phyloP scores from a whole-genome alignment of 2,888 invertebrate species.

The Melipona bicolor region DNA sequence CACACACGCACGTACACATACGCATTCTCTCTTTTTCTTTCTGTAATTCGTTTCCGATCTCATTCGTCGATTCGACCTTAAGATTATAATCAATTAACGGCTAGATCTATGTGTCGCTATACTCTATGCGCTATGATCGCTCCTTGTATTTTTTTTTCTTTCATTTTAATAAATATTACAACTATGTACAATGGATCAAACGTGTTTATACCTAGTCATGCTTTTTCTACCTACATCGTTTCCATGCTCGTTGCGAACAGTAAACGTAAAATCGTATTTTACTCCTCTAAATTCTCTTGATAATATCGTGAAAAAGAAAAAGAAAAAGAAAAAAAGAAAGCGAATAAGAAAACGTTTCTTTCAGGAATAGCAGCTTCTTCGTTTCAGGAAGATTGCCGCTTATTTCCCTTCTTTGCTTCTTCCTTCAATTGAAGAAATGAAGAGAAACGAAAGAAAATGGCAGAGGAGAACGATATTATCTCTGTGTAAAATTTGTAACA shows the following conservation, averaged over 20 bases:
- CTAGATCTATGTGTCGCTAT: constrained; percentile 76
- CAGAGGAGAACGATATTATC: constrained; percentile 52
- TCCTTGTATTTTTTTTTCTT: constrained; percentile 40
- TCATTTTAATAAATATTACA: constrained; percentile 83
- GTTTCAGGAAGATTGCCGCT: background rate
- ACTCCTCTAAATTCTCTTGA: background rate
- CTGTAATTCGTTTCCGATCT: constrained; percentile 32
- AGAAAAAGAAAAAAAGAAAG: background rate
- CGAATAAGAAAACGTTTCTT: background rate
- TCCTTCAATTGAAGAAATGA: constrained; percentile 41
- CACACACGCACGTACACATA: background rate
- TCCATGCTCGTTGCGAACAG: constrained; percentile 34
- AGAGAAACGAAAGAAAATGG: constrained; percentile 34
- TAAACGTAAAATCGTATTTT: constrained; percentile 5
- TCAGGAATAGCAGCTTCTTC: background rate
- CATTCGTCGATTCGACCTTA: constrained; percentile 55
- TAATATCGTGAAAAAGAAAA: background rate
- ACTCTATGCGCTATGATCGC: constrained; percentile 70
- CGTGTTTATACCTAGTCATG: constrained; percentile 57
- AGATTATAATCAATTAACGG: constrained; percentile 57
- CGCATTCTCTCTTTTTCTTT: background rate
- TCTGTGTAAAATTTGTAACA: constrained; percentile 67
- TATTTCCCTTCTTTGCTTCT: background rate
- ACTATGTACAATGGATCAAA: constrained; percentile 80
- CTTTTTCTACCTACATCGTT: constrained; percentile 53